These are phyloP conservation scores for Acrobasis repandana DNA, from an alignment of 2,888 invertebrate species.

Conservation along the genomic window DNA sequence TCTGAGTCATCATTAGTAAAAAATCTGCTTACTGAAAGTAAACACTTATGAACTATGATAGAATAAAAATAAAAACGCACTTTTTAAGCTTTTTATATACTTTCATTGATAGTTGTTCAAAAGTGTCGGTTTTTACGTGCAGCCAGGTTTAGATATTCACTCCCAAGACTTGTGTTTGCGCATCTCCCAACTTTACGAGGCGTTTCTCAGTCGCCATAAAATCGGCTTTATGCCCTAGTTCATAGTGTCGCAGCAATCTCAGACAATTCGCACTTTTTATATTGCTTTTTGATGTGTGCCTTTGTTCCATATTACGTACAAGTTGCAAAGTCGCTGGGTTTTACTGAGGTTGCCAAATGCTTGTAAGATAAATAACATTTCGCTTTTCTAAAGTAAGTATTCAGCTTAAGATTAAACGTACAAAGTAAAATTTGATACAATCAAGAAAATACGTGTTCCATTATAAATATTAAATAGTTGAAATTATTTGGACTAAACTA, in stretches of 20 bases:
- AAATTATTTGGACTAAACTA: no score
- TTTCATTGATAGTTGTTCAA: not conserved
- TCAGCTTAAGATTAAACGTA: not conserved
- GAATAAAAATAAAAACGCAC: no score
- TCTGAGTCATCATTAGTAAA: no score
- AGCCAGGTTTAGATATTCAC: slow-evolving; percentile 38
- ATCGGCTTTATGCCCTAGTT: slow-evolving; percentile 55
- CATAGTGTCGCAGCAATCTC: slow-evolving; percentile 52
- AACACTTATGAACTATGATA: no score
- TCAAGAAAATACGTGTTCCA: no score
- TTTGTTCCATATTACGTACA: slow-evolving; percentile 23
- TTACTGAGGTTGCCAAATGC: slow-evolving; percentile 5
- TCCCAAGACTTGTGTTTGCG: slow-evolving; percentile 44
- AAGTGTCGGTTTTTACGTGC: slow-evolving; percentile 8
- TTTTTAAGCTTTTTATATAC: no score
- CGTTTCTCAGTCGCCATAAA: slow-evolving; percentile 56
- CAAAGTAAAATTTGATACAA: not conserved
- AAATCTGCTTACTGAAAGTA: no score
- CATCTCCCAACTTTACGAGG: slow-evolving; percentile 58
- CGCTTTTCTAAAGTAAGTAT: not conserved
- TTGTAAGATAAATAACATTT: not conserved
- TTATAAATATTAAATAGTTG: no score
- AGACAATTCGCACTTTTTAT: slow-evolving; percentile 53
- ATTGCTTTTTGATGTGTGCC: slow-evolving; percentile 39
- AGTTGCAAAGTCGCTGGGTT: slow-evolving; percentile 20